Percentiles rank a stretch among this genome's conserved stretches.
Conservation (phyloP, 2,113 vertebrate genomes). For the Sminthopsis crassicaudata region DNA sequence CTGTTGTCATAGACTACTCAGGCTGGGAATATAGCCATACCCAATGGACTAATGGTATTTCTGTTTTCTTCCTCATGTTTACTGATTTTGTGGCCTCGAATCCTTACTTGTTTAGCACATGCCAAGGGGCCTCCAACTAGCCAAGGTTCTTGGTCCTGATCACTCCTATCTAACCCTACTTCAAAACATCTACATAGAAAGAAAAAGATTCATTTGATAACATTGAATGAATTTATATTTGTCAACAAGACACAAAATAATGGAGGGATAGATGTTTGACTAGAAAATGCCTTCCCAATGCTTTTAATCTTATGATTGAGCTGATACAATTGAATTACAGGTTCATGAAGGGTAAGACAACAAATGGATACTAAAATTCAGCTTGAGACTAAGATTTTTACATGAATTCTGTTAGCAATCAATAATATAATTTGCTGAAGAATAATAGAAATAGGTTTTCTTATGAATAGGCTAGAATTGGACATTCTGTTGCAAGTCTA, state of each 20-base stretch:
- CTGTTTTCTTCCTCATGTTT: neutral
- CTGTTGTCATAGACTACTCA: neutral
- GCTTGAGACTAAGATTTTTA: neutral
- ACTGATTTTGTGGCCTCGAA: neutral
- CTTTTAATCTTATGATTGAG: neutral
- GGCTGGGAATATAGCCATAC: neutral
- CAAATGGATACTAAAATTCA: neutral
- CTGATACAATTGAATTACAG: neutral
- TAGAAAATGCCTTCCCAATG: slow-evolving; percentile 1
- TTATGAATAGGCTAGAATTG: neutral
- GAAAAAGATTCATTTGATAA: neutral
- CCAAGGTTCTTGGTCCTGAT: neutral
- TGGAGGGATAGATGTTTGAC: neutral
- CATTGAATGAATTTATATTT: neutral
- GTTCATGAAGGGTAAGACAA: neutral
- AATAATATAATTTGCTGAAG: neutral
- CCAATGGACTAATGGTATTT: neutral
- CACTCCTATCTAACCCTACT: neutral
- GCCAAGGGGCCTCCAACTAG: neutral
- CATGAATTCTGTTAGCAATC: neutral
- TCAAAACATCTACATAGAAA: neutral
- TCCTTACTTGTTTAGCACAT: neutral
- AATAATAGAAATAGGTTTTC: neutral
- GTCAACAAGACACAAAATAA: neutral
- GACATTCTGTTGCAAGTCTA: neutral